Evolutionary conservation across 1,140 invertebrate species (phyloP), one percentile per base, ranked within the genome.

Genomic region (Steinernema khuongi): DNA sequence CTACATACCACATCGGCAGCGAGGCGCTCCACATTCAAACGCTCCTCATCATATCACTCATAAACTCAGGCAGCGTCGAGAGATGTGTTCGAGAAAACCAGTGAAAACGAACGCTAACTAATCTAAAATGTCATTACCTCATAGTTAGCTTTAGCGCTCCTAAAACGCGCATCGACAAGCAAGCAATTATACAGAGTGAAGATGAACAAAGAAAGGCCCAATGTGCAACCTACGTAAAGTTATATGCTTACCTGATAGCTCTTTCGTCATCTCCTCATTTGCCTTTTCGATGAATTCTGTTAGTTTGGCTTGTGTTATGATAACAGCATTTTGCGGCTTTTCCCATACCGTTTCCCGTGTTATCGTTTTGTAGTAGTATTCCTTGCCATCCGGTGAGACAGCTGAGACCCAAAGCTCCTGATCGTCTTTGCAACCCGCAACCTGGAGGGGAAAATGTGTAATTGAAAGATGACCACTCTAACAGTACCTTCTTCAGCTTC

Each of bases 331-430:
- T 36, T 86, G 84, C 30, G 87, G 87, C 73, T 85, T 86, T 4
- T 83, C 85, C 87, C 87, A 88, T 1, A 84, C 83, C 11, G 87
- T 83, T 70, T 87, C 86, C 66, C 87, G 77, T 2, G 86, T 87
- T 14, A 84, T 82, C 7, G 87, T 85, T 81, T 87, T 86, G 77
- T 88, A 88, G 77, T 83, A 88, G 74, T 88, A 88, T 1, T 77
- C 86, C 78, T 87, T 87, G 44, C 86, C 87, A 74, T 87, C 86
- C 26, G 81, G 80, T 60, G 86, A 83, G 71, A 86, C 86, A 0
- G 86, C 87, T 78, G 87, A 87, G 0, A 88, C 86, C 87, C 87
- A 88, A 11, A 87, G 71, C 72, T 86, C 86, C 44, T 85, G 70
- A 70, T 68, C 76, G 28, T 76, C 74, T 26, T 66, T 43, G 31